These are phyloP conservation scores for Volucella inflata DNA, from an alignment of 2,888 invertebrate genomes.

Conservation along the genomic window DNA sequence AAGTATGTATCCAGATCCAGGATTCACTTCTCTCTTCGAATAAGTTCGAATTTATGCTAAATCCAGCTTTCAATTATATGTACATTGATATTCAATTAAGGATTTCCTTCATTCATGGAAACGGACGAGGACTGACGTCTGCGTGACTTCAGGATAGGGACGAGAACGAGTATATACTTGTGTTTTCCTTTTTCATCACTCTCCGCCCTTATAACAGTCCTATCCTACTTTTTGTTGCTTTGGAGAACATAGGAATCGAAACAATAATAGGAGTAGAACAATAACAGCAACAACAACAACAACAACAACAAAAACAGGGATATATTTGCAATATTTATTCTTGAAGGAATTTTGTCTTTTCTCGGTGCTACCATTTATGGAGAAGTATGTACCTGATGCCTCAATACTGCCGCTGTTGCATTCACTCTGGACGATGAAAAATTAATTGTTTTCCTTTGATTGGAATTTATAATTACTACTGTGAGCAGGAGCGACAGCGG, in stretches of 20 bases:
- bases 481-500: not conserved
- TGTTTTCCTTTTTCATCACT: not conserved
- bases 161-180: no score
- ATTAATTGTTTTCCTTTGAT: conserved; percentile 71
- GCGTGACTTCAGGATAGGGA: no score
- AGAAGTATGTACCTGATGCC: conserved; percentile 6
- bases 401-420: conserved; percentile 13
- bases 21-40: conserved; percentile 13
- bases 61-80: conserved; percentile 63
- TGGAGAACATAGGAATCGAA: conserved; percentile 35
- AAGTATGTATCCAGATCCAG: conserved; percentile 2
- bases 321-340: conserved; percentile 53
- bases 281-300: conserved; percentile 22
- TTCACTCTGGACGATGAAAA: conserved; percentile 39
- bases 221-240: conserved; percentile 14
- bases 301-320: not conserved
- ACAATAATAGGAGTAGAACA: conserved; percentile 3
- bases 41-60: conserved; percentile 65
- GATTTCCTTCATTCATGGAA: conserved; percentile 27
- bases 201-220: not conserved
- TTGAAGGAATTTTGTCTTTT: conserved; percentile 23
- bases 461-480: conserved; percentile 71
- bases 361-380: not conserved
- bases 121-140: not conserved
- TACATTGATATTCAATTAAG: conserved; percentile 55